Evolutionary conservation across 2,888 invertebrate genomes (phyloP).

Genomic region (Heliothis peltigera): DNA sequence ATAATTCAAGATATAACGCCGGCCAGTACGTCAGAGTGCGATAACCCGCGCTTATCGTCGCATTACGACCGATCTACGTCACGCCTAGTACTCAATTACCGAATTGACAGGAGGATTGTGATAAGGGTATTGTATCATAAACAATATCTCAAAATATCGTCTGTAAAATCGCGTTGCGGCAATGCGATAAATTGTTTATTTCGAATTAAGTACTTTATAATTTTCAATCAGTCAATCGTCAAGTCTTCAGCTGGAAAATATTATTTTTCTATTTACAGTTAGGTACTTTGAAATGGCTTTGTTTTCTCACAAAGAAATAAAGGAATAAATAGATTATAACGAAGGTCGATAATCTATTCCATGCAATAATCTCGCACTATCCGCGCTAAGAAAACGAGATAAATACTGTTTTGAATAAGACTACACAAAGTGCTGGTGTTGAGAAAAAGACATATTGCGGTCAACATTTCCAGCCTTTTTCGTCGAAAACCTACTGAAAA

Average conservation of each 20-base stretch:
- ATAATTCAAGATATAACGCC: conserved; percentile 46
- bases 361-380: background rate
- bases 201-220: background rate
- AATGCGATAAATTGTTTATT: conserved; percentile 14
- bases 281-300: background rate
- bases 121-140: conserved; percentile 54
- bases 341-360: background rate
- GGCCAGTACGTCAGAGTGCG: conserved; percentile 60
- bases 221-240: background rate
- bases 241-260: too few relatives aligned
- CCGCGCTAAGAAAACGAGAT: background rate
- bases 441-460: conserved; percentile 1
- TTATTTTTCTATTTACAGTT: too few relatives aligned
- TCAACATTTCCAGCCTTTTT: background rate
- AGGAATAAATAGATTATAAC: background rate
- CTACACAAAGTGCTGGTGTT: background rate
- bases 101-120: conserved; percentile 55
- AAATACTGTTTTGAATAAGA: too few relatives aligned
- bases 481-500: background rate
- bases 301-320: background rate
- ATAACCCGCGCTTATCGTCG: conserved; percentile 64
- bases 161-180: conserved; percentile 20
- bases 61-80: conserved; percentile 63
- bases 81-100: conserved; percentile 57
- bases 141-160: conserved; percentile 40